phyloP scores from a whole-genome alignment of 2,113 vertebrate genomes.

The Stegastes partitus region DNA sequence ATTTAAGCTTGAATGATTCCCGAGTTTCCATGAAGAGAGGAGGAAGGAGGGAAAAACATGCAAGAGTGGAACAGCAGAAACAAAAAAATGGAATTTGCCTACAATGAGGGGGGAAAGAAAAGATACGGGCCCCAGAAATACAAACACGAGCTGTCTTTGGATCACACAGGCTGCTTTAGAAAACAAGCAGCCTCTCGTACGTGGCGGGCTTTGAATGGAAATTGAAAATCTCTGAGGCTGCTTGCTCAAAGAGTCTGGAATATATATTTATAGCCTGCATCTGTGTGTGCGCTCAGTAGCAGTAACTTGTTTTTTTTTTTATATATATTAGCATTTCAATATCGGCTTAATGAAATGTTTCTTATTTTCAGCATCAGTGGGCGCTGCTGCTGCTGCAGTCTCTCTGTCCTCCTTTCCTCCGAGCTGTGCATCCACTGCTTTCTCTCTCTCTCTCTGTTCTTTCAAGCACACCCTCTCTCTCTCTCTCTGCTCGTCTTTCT shows the following conservation, averaged over 20 bases:
- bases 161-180: conserved; percentile 8
- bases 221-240: conserved; percentile 43
- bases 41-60: conserved; percentile 15
- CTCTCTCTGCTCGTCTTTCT: conserved; percentile 61
- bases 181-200: conserved; percentile 3
- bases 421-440: conserved; percentile 37
- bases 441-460: background rate
- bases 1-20: conserved; percentile 75
- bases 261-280: conserved; percentile 49
- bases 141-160: conserved; percentile 23
- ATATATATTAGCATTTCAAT: conserved; percentile 63
- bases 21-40: conserved; percentile 44
- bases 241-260: conserved; percentile 33
- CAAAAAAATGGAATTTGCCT: background rate
- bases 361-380: conserved; percentile 81
- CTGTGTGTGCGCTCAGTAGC: conserved; percentile 33
- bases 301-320: conserved; percentile 59
- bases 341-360: conserved; percentile 70
- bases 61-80: conserved; percentile 18
- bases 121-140: conserved; percentile 4
- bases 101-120: background rate
- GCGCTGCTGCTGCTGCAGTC: conserved; percentile 77
- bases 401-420: conserved; percentile 67
- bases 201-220: conserved; percentile 30
- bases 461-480: conserved; percentile 56